Percentiles rank a stretch among this genome's conserved stretches.
These are phyloP conservation scores for Halcyon senegalensis DNA, from an alignment of 2,113 vertebrate species.

Conservation along the genomic window DNA sequence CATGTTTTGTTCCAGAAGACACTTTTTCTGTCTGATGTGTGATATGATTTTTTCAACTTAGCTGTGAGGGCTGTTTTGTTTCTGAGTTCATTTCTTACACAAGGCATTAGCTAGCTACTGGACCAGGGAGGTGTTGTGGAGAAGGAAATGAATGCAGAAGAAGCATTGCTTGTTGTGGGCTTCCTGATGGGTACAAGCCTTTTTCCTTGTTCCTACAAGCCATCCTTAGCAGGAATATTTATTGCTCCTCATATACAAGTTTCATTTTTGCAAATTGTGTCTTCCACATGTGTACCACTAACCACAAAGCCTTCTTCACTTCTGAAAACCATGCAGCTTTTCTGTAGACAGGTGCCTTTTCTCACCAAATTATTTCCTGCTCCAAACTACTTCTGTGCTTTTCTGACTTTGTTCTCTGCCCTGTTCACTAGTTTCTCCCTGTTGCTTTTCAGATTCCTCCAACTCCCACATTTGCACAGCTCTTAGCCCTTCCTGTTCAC, in stretches of 20 bases:
- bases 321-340: neutral
- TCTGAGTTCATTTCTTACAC: neutral
- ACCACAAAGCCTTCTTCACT: neutral
- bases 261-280: neutral
- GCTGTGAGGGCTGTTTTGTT: neutral
- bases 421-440: neutral
- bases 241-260: neutral
- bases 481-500: neutral
- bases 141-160: neutral
- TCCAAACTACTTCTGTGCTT: neutral
- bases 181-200: neutral
- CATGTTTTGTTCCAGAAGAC: neutral
- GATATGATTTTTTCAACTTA: neutral
- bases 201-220: neutral
- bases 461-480: neutral
- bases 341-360: neutral
- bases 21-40: neutral
- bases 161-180: accelerated
- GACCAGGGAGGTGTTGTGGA: neutral
- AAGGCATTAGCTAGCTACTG: neutral
- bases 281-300: neutral
- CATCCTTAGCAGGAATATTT: neutral
- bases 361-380: neutral
- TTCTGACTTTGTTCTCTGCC: neutral
- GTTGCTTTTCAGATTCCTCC: neutral